These are phyloP conservation scores for Molossus molossus DNA, from an alignment of 2,797 vertebrate genomes.

Conservation along the genomic window DNA sequence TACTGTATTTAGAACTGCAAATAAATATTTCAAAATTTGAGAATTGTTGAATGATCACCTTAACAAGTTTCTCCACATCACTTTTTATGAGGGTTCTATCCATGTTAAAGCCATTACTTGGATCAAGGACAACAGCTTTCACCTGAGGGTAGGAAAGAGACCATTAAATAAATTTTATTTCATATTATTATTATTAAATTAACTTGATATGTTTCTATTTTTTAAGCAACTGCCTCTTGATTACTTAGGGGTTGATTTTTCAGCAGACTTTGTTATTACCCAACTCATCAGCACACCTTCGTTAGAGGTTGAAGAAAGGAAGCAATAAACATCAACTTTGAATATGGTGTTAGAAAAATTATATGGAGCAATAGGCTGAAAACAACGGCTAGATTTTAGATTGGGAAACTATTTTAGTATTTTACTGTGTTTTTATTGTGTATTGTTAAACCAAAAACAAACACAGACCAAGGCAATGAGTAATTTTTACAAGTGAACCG, in stretches of 20 bases:
- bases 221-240: slow-evolving; percentile 47
- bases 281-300: not conserved
- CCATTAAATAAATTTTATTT: slow-evolving; percentile 51
- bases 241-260: not conserved
- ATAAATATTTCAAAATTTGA: slow-evolving; percentile 54
- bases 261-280: slow-evolving; percentile 3
- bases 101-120: slow-evolving; percentile 92
- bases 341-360: slow-evolving; percentile 23
- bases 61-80: slow-evolving; percentile 92
- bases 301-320: not conserved
- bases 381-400: not conserved
- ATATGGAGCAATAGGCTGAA: not conserved
- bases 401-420: slow-evolving; percentile 21
- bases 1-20: slow-evolving; percentile 8
- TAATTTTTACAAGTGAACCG: slow-evolving; percentile 55
- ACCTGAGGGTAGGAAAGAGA: slow-evolving; percentile 90
- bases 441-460: slow-evolving; percentile 61
- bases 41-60: slow-evolving; percentile 89
- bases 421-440: slow-evolving; percentile 37
- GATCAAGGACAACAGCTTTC: slow-evolving; percentile 95
- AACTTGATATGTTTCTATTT: slow-evolving; percentile 44
- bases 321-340: slow-evolving; percentile 17
- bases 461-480: slow-evolving; percentile 20
- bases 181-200: slow-evolving; percentile 66
- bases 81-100: slow-evolving; percentile 91